Conservation (phyloP, 92 coral and sea anemone species). For the Parazoanthus darwini region DNA sequence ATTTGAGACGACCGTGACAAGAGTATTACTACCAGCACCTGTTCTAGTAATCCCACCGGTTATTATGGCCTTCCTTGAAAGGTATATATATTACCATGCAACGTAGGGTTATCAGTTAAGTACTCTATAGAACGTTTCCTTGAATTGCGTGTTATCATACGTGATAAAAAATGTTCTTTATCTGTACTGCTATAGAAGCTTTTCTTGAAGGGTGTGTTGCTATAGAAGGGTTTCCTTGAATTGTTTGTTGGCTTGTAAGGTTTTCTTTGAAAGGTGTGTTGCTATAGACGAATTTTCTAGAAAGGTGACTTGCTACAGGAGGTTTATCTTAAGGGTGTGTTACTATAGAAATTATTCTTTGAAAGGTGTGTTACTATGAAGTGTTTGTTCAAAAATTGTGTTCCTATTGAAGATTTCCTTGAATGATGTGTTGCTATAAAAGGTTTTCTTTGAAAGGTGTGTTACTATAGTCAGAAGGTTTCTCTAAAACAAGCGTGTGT, state of each 20-base stretch:
- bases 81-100: conserved; percentile 61
- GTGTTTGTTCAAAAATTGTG: too few species aligned
- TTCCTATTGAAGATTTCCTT: too few species aligned
- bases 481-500: neutral
- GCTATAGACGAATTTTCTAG: neutral
- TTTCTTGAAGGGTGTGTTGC: neutral
- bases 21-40: conserved; percentile 85
- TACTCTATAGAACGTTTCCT: neutral
- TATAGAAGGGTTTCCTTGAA: neutral
- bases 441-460: neutral
- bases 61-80: conserved; percentile 85
- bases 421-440: neutral
- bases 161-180: too few species aligned
- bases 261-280: neutral
- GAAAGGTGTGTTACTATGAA: neutral
- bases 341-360: neutral
- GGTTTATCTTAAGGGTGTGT: neutral
- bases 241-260: neutral
- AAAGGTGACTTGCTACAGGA: neutral
- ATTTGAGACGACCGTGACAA: conserved; percentile 91
- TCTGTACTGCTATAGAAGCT: neutral
- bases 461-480: neutral
- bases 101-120: neutral
- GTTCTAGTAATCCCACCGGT: conserved; percentile 84
- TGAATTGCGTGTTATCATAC: too few species aligned